These are phyloP conservation scores for Rotaria socialis DNA, from an alignment of 2,888 invertebrate species.

Conservation along the genomic window DNA sequence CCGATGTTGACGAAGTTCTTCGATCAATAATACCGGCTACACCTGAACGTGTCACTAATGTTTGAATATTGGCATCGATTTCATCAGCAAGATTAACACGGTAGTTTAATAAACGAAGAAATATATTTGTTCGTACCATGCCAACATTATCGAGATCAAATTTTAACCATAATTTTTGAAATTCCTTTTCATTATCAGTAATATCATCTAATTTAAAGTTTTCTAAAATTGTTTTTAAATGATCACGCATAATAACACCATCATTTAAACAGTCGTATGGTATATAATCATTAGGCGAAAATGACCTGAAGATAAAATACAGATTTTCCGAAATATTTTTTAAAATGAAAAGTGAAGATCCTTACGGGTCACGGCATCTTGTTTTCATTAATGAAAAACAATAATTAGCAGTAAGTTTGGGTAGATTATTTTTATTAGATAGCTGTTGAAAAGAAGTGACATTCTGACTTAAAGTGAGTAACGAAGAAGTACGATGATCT, in stretches of 20 bases:
- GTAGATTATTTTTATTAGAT: background rate
- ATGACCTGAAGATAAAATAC: conserved; percentile 11
- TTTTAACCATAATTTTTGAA: conserved; percentile 43
- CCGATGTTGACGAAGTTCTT: background rate
- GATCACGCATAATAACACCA: conserved; percentile 39
- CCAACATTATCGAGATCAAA: conserved; percentile 42
- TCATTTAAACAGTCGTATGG: conserved; percentile 44
- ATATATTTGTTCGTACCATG: conserved; percentile 30
- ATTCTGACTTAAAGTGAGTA: background rate
- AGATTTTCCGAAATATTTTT: too few species aligned
- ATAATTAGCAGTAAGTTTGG: conserved; percentile 38
- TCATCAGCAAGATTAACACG: conserved; percentile 37
- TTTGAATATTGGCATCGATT: conserved; percentile 12
- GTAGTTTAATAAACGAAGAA: conserved; percentile 41
- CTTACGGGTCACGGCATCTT: conserved; percentile 40
- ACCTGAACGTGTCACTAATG: background rate
- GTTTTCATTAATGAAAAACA: conserved; percentile 37
- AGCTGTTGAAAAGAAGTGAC: background rate
- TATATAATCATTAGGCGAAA: conserved; percentile 39
- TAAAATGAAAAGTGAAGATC: background rate
- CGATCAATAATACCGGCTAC: background rate
- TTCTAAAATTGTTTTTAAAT: conserved; percentile 37
- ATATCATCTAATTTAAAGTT: conserved; percentile 17
- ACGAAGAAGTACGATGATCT: background rate
- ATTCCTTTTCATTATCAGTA: conserved; percentile 18